phyloP scores from a whole-genome alignment of 2,888 invertebrate species.

The Andrena chrysosceles region DNA sequence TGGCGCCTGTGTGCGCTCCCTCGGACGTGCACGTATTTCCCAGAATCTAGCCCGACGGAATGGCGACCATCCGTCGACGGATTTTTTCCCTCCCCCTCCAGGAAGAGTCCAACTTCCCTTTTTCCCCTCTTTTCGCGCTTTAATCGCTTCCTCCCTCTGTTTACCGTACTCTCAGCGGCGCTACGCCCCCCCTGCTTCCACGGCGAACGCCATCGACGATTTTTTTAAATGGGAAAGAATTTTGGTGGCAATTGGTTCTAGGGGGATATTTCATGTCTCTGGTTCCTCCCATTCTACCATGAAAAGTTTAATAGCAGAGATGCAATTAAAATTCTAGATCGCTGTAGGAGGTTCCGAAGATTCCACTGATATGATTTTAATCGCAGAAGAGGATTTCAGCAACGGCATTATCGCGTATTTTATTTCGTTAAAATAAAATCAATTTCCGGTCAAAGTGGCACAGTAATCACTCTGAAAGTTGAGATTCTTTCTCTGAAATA shows the following conservation, averaged over 20 bases:
- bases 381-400: no score
- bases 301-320: no score
- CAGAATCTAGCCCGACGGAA: slow-evolving; percentile 63
- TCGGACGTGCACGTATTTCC: slow-evolving; percentile 40
- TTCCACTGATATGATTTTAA: no score
- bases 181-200: slow-evolving; percentile 14
- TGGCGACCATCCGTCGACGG: slow-evolving; percentile 66
- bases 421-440: no score
- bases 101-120: slow-evolving; percentile 48
- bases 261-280: neutral
- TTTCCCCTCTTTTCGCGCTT: slow-evolving; percentile 43
- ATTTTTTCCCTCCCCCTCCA: slow-evolving; percentile 44
- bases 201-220: slow-evolving; percentile 40
- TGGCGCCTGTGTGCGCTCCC: slow-evolving; percentile 11
- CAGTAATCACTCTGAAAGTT: no score
- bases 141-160: slow-evolving; percentile 58
- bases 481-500: no score
- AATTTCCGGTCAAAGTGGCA: no score
- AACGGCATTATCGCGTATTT: no score
- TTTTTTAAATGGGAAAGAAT: slow-evolving; percentile 26
- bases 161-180: slow-evolving; percentile 58
- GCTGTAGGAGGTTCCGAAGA: neutral
- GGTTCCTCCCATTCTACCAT: no score
- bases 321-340: no score
- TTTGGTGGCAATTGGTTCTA: slow-evolving; percentile 30